Percentiles rank a stretch among this genome's conserved stretches.
Evolutionary conservation across 2,888 invertebrate species (phyloP).

Genomic region (Xylocampa areola): DNA sequence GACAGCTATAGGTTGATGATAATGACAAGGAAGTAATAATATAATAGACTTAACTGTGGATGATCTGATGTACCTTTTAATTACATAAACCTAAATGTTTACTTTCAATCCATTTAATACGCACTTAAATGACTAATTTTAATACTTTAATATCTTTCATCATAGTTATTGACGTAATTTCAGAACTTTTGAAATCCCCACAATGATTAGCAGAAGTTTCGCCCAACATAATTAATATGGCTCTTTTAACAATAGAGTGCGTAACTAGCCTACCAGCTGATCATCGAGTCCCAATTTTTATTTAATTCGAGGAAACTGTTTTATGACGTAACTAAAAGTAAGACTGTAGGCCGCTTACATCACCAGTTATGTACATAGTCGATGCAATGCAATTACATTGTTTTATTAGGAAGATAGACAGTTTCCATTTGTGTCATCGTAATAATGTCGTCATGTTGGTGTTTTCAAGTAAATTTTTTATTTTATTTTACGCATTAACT

Average conservation of each 20-base stretch:
- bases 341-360: conserved; percentile 19
- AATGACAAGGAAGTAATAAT: no score
- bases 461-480: neutral
- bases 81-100: no score
- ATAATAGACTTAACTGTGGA: no score
- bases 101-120: no score
- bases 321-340: conserved; percentile 42
- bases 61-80: no score
- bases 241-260: conserved; percentile 36
- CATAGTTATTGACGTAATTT: neutral
- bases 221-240: conserved; percentile 11
- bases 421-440: neutral
- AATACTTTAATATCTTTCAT: no score
- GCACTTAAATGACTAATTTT: no score
- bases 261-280: conserved; percentile 49
- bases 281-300: conserved; percentile 37
- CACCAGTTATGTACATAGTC: conserved; percentile 21
- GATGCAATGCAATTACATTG: conserved; percentile 40
- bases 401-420: conserved; percentile 15
- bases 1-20: no score
- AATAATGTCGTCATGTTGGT: neutral
- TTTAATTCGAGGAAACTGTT: conserved; percentile 32
- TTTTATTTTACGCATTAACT: no score
- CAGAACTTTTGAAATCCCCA: neutral
- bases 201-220: neutral